Percentiles rank a stretch among this genome's conserved stretches.
These are phyloP conservation scores for Tetramorium alpestre DNA, from an alignment of 1,140 invertebrate genomes.

Conservation along the genomic window DNA sequence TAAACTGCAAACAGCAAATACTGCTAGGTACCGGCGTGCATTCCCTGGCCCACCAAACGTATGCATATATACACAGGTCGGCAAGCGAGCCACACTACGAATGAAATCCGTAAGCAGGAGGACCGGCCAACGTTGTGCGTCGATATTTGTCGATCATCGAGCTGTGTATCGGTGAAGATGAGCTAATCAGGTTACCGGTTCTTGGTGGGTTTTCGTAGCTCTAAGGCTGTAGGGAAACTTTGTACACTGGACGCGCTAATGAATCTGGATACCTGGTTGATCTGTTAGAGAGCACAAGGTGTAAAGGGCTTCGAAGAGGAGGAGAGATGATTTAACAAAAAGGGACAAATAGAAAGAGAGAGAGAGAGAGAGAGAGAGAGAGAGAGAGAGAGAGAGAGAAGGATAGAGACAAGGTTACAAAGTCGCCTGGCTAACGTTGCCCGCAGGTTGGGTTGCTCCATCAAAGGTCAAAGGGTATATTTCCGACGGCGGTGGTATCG, in stretches of 20 bases:
- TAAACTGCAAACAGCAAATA: slow-evolving; percentile 77
- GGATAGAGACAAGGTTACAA: slow-evolving; percentile 68
- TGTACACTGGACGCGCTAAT: slow-evolving; percentile 63
- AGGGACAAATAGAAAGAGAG: slow-evolving; percentile 3
- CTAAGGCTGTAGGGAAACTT: slow-evolving; percentile 55
- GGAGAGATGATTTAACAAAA: slow-evolving; percentile 20
- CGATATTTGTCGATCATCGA: slow-evolving; percentile 68
- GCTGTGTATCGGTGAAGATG: slow-evolving; percentile 50
- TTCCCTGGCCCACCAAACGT: slow-evolving; percentile 30
- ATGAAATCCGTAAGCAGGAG: slow-evolving; percentile 67
- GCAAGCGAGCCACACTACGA: slow-evolving; percentile 56
- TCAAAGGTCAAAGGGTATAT: slow-evolving; percentile 63
- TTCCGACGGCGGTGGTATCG: slow-evolving; percentile 34
- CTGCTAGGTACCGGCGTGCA: slow-evolving; percentile 61
- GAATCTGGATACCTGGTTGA: slow-evolving; percentile 59
- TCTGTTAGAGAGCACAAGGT: slow-evolving; percentile 36
- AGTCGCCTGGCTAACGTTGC: slow-evolving; percentile 59
- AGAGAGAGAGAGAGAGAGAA: neutral
- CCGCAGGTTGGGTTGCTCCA: slow-evolving; percentile 64
- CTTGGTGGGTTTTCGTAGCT: slow-evolving; percentile 6
- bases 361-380: neutral
- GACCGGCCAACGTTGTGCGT: slow-evolving; percentile 35
- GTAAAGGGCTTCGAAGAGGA: neutral
- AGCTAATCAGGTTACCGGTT: slow-evolving; percentile 55
- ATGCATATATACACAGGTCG: slow-evolving; percentile 63